Evolutionary conservation across 1,140 invertebrate genomes (phyloP), one percentile per base, ranked within the genome.

Genomic region (Neotoxoptera formosana): DNA sequence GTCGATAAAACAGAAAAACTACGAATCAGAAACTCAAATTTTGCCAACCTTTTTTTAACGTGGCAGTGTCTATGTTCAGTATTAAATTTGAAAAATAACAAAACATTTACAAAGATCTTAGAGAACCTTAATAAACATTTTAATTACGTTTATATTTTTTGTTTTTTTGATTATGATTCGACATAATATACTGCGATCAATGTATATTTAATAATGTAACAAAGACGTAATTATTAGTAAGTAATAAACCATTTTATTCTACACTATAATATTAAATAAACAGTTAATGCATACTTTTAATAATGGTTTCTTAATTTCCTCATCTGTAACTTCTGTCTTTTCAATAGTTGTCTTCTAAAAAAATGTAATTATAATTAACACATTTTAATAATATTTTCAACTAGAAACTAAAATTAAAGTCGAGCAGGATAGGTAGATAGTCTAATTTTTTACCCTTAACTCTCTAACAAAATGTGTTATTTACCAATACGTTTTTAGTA

Each of bases 321-420:
- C 86, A 21, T 88, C 86, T 51, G 34, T 91, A n/a, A 47, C 56
- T 34, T 91, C 90, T 21, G 90, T 47, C 2, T 60, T 91, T 67
- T 91, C 90, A n/a, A 34, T 76, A n/a, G 45, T 9, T 83, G 81
- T 30, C 47, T 86, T 86, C 41, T 86, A 86, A 86, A 45, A 83
- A 45, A 86, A 86, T 45, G 47, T 6, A 30, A 67, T 67, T 67
- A 30, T 67, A 0, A 67, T 60, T 51, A 60, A 30, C 9, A 30
- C 11, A 30, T 60, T 60, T 60, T 30, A 60, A 60, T 30, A 30
- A 67, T 67, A 30, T 67, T 67, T 67, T 14, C 30, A 67, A 67
- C 60, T 25, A 67, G 25, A 67, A 60, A 60, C 56, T 60, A 25
- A 60, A 60, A 60, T 8, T 25, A 60, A 30, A 53, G 7, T 53